Evolutionary conservation across 2,797 vertebrate genomes (phyloP).

Genomic region (Schizothorax lantsangensis): DNA sequence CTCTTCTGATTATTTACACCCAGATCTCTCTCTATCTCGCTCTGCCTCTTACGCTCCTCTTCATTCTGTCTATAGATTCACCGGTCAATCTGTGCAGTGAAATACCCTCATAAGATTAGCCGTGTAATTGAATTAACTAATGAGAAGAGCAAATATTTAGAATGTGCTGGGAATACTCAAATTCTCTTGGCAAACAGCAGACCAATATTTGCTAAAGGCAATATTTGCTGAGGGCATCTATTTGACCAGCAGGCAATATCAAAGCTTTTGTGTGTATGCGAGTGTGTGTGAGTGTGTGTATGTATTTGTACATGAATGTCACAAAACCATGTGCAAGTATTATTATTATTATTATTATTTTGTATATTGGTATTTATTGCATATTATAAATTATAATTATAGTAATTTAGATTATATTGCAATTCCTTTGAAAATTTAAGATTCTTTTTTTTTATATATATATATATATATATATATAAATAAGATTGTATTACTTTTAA

Average conservation of each 20-base stretch:
- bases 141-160: constrained; percentile 57
- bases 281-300: not conserved
- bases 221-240: constrained; percentile 40
- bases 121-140: constrained; percentile 52
- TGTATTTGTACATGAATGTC: not conserved
- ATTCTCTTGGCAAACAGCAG: constrained; percentile 28
- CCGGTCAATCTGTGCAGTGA: constrained; percentile 37
- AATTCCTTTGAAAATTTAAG: not conserved
- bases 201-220: constrained; percentile 51
- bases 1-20: constrained; percentile 10
- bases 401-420: not conserved
- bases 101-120: constrained; percentile 38
- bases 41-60: constrained; percentile 2
- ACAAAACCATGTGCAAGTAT: not conserved
- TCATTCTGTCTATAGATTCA: constrained; percentile 40
- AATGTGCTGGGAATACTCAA: constrained; percentile 49
- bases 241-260: constrained; percentile 49
- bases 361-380: not conserved
- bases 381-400: not conserved
- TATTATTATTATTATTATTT: not conserved
- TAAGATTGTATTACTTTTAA: not conserved
- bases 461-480: not conserved
- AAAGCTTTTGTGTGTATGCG: not conserved
- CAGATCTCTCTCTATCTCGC: constrained; percentile 26
- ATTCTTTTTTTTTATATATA: too few species aligned